These are phyloP conservation scores for Bubalus kerabau DNA, from an alignment of 2,113 vertebrate genomes.

Conservation along the genomic window DNA sequence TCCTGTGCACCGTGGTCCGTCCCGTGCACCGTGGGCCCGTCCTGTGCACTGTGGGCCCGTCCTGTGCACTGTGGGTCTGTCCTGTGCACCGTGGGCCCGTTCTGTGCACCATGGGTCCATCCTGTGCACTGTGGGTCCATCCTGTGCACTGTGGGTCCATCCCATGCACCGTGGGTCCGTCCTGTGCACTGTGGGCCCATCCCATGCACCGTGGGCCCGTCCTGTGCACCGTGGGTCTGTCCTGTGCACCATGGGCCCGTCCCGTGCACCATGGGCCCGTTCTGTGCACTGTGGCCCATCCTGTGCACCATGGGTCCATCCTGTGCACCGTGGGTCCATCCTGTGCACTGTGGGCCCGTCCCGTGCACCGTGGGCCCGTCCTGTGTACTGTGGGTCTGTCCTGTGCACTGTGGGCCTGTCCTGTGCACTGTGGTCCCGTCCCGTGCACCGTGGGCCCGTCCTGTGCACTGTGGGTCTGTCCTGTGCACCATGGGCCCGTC, in stretches of 20 bases:
- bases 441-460: rapidly evolving
- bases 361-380: rapidly evolving
- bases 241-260: rapidly evolving
- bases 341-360: rapidly evolving
- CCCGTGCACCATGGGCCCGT: too few relatives aligned
- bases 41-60: rapidly evolving
- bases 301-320: rapidly evolving
- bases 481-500: rapidly evolving
- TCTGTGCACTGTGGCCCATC: rapidly evolving
- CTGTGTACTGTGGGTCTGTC: rapidly evolving
- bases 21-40: rapidly evolving
- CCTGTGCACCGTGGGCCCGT: rapidly evolving
- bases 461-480: rapidly evolving
- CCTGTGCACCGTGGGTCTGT: rapidly evolving
- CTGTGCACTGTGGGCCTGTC: rapidly evolving
- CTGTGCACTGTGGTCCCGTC: rapidly evolving
- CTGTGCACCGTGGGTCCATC: rapidly evolving
- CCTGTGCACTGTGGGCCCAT: rapidly evolving
- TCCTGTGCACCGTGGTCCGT: rapidly evolving
- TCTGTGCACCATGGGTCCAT: rapidly evolving
- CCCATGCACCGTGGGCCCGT: rapidly evolving
- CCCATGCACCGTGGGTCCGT: rapidly evolving
- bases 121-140: rapidly evolving
- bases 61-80: rapidly evolving
- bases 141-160: rapidly evolving